Evolutionary conservation across 2,888 invertebrate species (phyloP), one percentile per base, ranked within the genome.

Genomic region (Luperina testacea): DNA sequence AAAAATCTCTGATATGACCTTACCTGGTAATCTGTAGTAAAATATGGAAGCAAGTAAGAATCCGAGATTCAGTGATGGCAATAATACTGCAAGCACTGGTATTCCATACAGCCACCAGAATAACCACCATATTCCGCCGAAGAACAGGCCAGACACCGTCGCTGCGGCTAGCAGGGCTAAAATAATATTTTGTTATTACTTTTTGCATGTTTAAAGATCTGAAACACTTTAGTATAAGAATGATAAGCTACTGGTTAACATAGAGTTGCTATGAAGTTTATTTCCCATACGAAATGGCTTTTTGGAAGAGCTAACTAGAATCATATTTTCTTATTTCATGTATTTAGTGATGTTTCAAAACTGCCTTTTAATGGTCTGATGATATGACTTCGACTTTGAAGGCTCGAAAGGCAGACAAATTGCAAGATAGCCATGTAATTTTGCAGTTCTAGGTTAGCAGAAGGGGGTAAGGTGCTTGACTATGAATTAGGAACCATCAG

Each of bases 101-200:
- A 97, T 96, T 6, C 97, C 97, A 87, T 96, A 97, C 85, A 96
- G 96, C 95, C 97, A 97, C 98, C 98, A 98, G 83, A 97, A 94
- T 9, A 97, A 89, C 64, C 98, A 89, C 97, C 98, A 98, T 68
- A 97, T 92, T 4, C 96, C 93, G 4, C 98, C 98, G 83, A 97
- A 97, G 78, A 97, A 93, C 68, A 97, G 79, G 24, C 98, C 98
- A 69, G 97, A 94, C 9, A 97, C 77, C 5, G 97, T 89, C 0
- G 97, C 96, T 24, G 97, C 95, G 0, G 95, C 92, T 32, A 97
- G 89, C 59, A 96, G 93, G 78, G 95, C 98, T 98, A 93, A 85
- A 96, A 96, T 4, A 38, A 45, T 8, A 57, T n/a, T 27, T 68
- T 38, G 2, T 85, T 61, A 79, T n/a, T 6, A 65, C 13, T 57